Evolutionary conservation across 2,797 vertebrate genomes (phyloP), one percentile per base, ranked within the genome.

Genomic region (Bradypodion pumilum): DNA sequence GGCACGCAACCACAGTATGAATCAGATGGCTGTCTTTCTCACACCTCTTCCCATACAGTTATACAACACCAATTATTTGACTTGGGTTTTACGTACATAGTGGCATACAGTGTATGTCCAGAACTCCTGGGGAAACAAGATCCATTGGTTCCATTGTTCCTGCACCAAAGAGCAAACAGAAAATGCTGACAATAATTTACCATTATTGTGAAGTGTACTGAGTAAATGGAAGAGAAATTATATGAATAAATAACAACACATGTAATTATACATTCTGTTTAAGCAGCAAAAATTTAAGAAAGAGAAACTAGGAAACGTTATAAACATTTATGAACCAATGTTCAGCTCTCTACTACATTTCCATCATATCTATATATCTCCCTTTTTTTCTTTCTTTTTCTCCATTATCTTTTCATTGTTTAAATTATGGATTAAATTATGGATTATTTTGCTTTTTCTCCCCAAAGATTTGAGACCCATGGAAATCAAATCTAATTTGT

Each of bases 401-500:
- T 12, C 21, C 8, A 37, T 9, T 76, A 66, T 42, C 10, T 46
- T 35, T 66, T 66, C 15, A 29, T 77, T 29, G 37, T 32, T 32
- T 40, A 32, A 73, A 46, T 25, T 42, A 40, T 62, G 59, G 42
- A 35, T 32, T 40, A 32, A 73, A 46, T 25, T 42, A 40, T 62
- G 59, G 42, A 35, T 60, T 32, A 81, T 19, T 15, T 56, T 74
- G 60, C 32, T 59, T 44, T 8, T 19, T 83, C 32, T 83, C 65
- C 49, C 56, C 49, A 27, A 29, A 46, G 74, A 72, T 35, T 44
- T 72, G 25, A 70, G 32, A 44, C 49, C 78, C 15, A 35, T 52
- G 35, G 16, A 70, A n/a, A 78, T 76, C 29, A 72, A 37, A 62
- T 78, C 66, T 78, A 72, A 78, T 49, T 62, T 84, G 75, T 60